Evolutionary conservation across 2,797 vertebrate species (phyloP).

Genomic region (Pseudochirops cupreus): DNA sequence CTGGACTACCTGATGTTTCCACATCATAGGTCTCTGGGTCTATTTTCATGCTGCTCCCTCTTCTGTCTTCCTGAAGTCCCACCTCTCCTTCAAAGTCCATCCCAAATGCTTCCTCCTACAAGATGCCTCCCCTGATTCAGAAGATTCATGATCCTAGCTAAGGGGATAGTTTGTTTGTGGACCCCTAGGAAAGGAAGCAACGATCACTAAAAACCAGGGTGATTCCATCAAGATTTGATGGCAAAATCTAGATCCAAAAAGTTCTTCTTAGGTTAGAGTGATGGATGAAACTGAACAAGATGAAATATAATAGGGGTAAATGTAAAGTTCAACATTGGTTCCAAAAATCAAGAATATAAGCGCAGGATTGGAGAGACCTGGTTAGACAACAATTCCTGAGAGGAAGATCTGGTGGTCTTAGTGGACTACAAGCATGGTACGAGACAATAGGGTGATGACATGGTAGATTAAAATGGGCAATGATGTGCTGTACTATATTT

Average conservation of each 20-base stretch:
- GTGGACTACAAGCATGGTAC: background rate
- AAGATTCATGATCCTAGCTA: background rate
- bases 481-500: background rate
- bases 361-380: background rate
- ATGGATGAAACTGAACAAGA: background rate
- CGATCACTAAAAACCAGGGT: background rate
- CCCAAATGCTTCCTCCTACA: background rate
- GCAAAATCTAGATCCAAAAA: background rate
- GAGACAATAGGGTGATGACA: background rate
- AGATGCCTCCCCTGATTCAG: background rate
- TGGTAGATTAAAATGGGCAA: background rate
- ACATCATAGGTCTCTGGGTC: background rate
- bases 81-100: background rate
- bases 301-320: background rate
- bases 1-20: background rate
- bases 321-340: background rate
- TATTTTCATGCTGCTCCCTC: background rate
- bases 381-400: background rate
- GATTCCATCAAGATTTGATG: background rate
- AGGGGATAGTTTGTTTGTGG: background rate
- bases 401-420: background rate
- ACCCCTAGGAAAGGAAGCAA: background rate
- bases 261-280: background rate
- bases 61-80: background rate
- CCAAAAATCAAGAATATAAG: background rate